Evolutionary conservation across 2,888 invertebrate species (phyloP).

Genomic region (Scaptomyza caliginosa): DNA sequence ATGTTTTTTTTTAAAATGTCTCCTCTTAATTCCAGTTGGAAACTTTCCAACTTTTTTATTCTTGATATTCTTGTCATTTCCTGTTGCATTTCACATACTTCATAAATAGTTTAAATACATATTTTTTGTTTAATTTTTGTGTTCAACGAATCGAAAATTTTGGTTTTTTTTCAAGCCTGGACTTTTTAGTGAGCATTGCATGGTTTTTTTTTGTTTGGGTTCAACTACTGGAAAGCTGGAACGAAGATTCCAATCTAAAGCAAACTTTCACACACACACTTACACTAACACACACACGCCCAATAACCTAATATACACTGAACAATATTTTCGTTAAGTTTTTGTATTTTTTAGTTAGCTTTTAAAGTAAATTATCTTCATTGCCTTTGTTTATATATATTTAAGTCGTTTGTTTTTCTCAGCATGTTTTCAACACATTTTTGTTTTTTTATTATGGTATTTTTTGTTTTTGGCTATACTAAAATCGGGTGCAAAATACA

Average conservation of each 20-base stretch:
- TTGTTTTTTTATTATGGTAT: no score
- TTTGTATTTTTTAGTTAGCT: conserved; percentile 13
- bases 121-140: conserved; percentile 23
- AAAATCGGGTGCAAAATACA: conserved; percentile 36
- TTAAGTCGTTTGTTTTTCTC: conserved; percentile 36
- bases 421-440: conserved; percentile 24
- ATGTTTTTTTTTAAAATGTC: conserved; percentile 32
- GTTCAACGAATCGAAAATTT: conserved; percentile 58
- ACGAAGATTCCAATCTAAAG: conserved; percentile 36
- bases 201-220: conserved; percentile 6
- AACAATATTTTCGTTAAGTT: conserved; percentile 43
- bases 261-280: conserved; percentile 20
- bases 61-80: conserved; percentile 41
- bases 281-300: neutral
- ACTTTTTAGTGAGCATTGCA: conserved; percentile 45
- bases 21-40: conserved; percentile 47
- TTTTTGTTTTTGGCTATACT: conserved; percentile 23
- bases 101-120: conserved; percentile 29
- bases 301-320: conserved; percentile 51
- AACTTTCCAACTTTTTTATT: conserved; percentile 27
- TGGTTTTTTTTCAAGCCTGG: conserved; percentile 51
- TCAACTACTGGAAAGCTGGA: conserved; percentile 50
- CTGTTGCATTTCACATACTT: conserved; percentile 47
- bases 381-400: conserved; percentile 58
- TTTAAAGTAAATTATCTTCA: conserved; percentile 69